phyloP scores from a whole-genome alignment of 92 coral and sea anemone species.

The Phenganax marumi region DNA sequence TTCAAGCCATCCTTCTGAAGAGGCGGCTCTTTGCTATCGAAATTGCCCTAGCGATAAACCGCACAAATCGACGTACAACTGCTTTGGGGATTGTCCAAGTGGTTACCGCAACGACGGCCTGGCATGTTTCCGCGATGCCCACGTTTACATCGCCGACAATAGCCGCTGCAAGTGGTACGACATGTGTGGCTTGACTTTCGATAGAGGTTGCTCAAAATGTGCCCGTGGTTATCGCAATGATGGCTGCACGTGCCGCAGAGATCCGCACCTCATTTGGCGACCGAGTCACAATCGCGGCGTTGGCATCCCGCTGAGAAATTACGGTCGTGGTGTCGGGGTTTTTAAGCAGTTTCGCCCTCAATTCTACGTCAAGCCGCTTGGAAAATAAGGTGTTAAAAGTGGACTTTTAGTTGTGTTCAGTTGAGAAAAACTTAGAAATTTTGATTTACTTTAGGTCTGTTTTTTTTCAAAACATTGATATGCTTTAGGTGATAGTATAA shows the following conservation, averaged over 20 bases:
- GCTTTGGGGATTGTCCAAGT: conserved; percentile 33
- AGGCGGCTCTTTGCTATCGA: conserved; percentile 17
- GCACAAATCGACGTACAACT: background rate
- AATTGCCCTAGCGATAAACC: conserved; percentile 18
- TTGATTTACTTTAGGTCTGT: no score
- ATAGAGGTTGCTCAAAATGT: conserved; percentile 37
- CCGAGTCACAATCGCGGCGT: conserved; percentile 31
- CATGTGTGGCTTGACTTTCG: conserved; percentile 35
- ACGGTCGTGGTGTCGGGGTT: conserved; percentile 28
- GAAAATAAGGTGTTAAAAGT: no score
- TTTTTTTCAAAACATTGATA: no score
- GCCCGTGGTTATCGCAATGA: conserved; percentile 37
- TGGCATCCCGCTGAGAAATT: conserved; percentile 21
- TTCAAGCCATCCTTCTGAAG: conserved; percentile 18
- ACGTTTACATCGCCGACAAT: background rate
- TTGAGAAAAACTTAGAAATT: no score
- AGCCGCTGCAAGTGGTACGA: conserved; percentile 32
- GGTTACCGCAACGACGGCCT: conserved; percentile 32
- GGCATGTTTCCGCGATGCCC: conserved; percentile 24
- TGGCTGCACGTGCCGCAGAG: conserved; percentile 23
- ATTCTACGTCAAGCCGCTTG: no score
- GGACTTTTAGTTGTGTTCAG: no score
- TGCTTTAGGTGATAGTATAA: no score
- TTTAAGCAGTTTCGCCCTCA: no score
- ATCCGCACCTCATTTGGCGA: conserved; percentile 25